These are phyloP conservation scores for Drosophila sulfurigaster DNA, from an alignment of 1,140 invertebrate genomes.

Conservation along the genomic window DNA sequence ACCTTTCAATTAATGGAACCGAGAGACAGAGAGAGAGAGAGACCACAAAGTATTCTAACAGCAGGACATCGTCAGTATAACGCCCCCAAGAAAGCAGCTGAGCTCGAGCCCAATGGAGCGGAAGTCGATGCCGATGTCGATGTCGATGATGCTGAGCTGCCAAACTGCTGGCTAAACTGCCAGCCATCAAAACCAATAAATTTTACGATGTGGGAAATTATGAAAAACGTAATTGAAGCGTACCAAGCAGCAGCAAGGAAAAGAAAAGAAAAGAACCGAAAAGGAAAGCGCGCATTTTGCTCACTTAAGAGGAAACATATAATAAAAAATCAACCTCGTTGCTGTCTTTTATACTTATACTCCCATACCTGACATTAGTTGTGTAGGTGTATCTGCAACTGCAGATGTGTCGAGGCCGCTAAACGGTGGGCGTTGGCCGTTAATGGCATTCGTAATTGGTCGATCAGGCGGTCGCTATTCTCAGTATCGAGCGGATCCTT, in stretches of 20 bases:
- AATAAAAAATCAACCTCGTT: not conserved
- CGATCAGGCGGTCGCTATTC: constrained; percentile 50
- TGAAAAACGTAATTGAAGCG: constrained; percentile 80
- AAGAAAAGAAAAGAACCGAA: not conserved
- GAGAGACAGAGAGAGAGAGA: constrained; percentile 3
- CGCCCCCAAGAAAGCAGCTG: constrained; percentile 21
- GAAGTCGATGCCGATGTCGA: constrained; percentile 60
- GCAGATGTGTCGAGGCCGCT: constrained; percentile 21
- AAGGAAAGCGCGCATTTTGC: constrained; percentile 35
- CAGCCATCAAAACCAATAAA: constrained; percentile 71
- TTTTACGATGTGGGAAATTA: constrained; percentile 78
- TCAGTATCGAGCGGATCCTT: constrained; percentile 57
- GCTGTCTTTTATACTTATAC: constrained; percentile 3
- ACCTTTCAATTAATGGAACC: constrained; percentile 69
- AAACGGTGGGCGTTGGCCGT: constrained; percentile 56
- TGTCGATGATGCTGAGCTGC: constrained; percentile 37
- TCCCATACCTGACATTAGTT: constrained; percentile 26
- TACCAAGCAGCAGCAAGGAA: constrained; percentile 12
- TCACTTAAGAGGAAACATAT: constrained; percentile 32
- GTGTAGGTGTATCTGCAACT: constrained; percentile 1
- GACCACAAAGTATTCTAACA: constrained; percentile 52
- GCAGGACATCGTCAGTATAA: constrained; percentile 47
- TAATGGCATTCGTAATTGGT: constrained; percentile 76
- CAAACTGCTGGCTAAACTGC: constrained; percentile 38
- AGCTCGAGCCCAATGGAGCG: constrained; percentile 64